Percentiles rank a stretch among this genome's conserved stretches.
These are phyloP conservation scores for Prorops nasuta DNA, from an alignment of 1,140 invertebrate genomes.

Conservation along the genomic window DNA sequence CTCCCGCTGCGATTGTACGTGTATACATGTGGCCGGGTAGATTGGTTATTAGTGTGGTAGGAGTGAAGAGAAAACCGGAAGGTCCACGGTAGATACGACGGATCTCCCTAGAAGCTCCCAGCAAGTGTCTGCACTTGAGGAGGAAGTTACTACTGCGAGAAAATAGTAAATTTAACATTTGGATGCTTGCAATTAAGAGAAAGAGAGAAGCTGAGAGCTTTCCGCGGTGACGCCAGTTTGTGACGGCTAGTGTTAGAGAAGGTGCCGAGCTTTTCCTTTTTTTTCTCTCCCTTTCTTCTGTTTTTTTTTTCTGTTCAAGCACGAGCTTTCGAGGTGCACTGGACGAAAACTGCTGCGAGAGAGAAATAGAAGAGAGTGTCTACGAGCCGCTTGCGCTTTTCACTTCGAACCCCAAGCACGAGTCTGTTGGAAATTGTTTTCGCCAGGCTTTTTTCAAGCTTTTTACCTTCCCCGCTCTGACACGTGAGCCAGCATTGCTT, in stretches of 20 bases:
- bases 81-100: slow-evolving; percentile 41
- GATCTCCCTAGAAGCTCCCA: slow-evolving; percentile 31
- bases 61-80: neutral
- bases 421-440: slow-evolving; percentile 33
- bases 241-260: slow-evolving; percentile 15
- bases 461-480: too few species aligned
- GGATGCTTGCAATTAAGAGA: slow-evolving; percentile 4
- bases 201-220: slow-evolving; percentile 2
- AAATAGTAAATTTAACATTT: slow-evolving; percentile 12
- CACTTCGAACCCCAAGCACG: slow-evolving; percentile 31
- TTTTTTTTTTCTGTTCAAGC: too few species aligned
- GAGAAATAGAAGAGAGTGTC: slow-evolving; percentile 13
- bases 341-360: neutral
- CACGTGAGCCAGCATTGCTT: too few species aligned
- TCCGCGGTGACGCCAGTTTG: slow-evolving; percentile 14
- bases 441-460: too few species aligned
- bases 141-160: slow-evolving; percentile 19
- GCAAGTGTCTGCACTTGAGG: slow-evolving; percentile 23
- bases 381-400: slow-evolving; percentile 18
- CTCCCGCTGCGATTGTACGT: too few species aligned
- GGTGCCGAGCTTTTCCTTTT: slow-evolving; percentile 23
- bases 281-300: too few species aligned
- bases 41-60: neutral
- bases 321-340: slow-evolving; percentile 7
- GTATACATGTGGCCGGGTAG: too few species aligned